Percentiles rank a stretch among this genome's conserved stretches.
These are phyloP conservation scores for Indicator maculatus DNA, from an alignment of 2,113 vertebrate species.

Conservation along the genomic window DNA sequence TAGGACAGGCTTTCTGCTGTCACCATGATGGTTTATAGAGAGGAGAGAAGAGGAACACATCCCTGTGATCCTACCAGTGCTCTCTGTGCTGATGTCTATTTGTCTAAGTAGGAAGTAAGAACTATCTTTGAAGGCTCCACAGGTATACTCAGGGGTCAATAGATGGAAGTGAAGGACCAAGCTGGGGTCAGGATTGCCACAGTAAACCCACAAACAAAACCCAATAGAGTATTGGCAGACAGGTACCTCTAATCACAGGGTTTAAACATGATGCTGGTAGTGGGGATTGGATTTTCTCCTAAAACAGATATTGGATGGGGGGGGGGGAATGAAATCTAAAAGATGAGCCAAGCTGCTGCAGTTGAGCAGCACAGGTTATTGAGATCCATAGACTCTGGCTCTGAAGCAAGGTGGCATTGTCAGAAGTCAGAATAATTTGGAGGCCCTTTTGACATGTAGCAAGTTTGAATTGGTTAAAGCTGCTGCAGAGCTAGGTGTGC, in stretches of 20 bases:
- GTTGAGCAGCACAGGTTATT: not conserved
- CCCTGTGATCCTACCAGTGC: not conserved
- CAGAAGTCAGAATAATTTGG: not conserved
- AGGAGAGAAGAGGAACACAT: not conserved
- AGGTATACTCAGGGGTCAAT: not conserved
- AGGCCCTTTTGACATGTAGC: not conserved
- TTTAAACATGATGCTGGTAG: not conserved
- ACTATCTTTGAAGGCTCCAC: not conserved
- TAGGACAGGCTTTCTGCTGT: not conserved
- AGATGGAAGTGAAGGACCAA: not conserved
- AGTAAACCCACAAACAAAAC: not conserved
- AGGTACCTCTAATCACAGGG: not conserved
- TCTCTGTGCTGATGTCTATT: not conserved
- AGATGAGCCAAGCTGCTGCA: not conserved
- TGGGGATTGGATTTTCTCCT: not conserved
- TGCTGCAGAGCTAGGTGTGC: not conserved
- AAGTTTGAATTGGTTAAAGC: not conserved
- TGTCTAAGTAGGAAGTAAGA: not conserved
- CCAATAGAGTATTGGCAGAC: not conserved
- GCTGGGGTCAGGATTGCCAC: not conserved
- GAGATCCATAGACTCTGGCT: not conserved
- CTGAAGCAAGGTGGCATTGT: not conserved
- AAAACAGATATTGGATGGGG: not conserved
- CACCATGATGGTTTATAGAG: not conserved
- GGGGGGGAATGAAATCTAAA: accelerated